Evolutionary conservation across 2,888 invertebrate species (phyloP).

Genomic region (Hyles lineata): DNA sequence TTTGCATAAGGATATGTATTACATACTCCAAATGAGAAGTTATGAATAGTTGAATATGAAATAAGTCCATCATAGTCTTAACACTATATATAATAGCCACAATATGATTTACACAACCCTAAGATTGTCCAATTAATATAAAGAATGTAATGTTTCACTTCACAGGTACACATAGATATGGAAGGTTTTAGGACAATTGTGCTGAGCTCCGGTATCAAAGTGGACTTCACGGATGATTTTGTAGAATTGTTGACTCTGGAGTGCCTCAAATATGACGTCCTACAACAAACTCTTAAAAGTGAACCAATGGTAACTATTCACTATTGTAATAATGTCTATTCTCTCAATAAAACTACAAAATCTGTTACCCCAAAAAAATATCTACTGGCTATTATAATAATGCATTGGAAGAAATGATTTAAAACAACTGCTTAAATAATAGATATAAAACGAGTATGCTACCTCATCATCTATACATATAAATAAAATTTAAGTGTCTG

Average conservation of each 20-base stretch:
- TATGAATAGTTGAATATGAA: too few species aligned
- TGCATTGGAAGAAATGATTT: neutral
- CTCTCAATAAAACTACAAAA: neutral
- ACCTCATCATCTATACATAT: too few species aligned
- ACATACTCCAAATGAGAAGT: too few species aligned
- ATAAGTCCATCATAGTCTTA: too few species aligned
- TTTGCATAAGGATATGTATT: too few species aligned
- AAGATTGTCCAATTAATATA: neutral
- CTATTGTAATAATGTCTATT: neutral
- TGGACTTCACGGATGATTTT: neutral
- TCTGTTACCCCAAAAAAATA: too few species aligned
- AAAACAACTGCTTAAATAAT: neutral
- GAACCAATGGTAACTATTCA: neutral
- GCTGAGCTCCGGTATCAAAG: neutral
- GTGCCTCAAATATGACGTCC: neutral
- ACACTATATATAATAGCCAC: too few species aligned
- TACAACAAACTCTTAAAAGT: neutral
- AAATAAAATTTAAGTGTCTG: too few species aligned
- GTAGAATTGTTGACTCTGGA: neutral
- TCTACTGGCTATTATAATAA: too few species aligned
- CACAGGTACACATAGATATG: neutral
- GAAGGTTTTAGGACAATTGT: neutral
- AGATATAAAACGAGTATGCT: too few species aligned
- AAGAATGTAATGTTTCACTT: neutral
- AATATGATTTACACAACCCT: too few species aligned